Evolutionary conservation across 1,140 invertebrate genomes (phyloP), one percentile per base, ranked within the genome.

Genomic region (Leptinotarsa defecta): DNA sequence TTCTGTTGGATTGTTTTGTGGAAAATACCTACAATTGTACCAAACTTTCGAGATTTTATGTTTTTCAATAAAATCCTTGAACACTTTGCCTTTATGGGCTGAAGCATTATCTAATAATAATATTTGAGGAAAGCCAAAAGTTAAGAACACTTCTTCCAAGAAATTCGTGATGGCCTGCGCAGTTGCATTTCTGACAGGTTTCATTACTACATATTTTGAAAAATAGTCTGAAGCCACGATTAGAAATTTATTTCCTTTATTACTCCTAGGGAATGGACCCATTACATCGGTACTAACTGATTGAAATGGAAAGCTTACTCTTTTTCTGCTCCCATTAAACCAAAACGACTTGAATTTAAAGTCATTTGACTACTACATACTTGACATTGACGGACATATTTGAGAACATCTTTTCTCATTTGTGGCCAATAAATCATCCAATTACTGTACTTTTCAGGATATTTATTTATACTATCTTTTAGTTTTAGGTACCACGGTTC

Each of bases 191-290:
- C 24, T 22, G 71, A 78, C 73, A 4, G 77, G 75, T 5, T 78
- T 75, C 15, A 78, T 64, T 27, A 78, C 49, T 13, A 63, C 65
- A 77, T 48, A 78, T 71, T 78, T 78, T 13, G 75, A 74, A 63
- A 78, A 78, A 71, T 72, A 76, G 61, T 78, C 77, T 2, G 49
- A 15, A 6, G 74, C 77, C n/a, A 71, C 77, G 1, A 78, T 57
- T 3, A 71, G 13, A 61, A 74, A 78, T 24, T 67, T 48, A 68
- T 74, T 74, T 13, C 77, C 75, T 27, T 52, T 43, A 73, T 76
- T 76, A n/a, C 75, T 74, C 15, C 72, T 43, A 1, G 81, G 79
- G n/a, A 84, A 77, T 20, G 73, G 70, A 20, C 76, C 76, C 8
- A 77, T 34, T 13, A 75, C 6, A 71, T 72, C 76, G 8, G 63